Base-by-base conservation (phyloP, 2,888 invertebrate genomes). In the Seira sanloemensis region DNA sequence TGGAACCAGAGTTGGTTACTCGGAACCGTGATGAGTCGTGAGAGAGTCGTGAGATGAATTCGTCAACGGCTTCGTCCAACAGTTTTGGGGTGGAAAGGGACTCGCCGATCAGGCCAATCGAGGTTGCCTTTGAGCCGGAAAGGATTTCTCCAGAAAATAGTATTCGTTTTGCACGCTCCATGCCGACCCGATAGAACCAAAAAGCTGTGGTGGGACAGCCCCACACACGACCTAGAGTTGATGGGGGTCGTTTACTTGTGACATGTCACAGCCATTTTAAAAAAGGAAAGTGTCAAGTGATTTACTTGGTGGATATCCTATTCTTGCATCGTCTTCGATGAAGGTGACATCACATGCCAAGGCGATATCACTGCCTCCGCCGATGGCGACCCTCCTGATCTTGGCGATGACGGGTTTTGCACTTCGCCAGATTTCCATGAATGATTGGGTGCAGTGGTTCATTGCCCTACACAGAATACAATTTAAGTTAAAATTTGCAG, bases 331-430 rank as follows among this genome's bases (percentile, higher is more conserved):
- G 58, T 84, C 80, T 65, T 88, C 86, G 0, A 83, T 80, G 69
- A 88, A 88, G 18, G 88, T 88, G n/a, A 86, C 86, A 75, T 88
- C 88, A 78, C 86, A 86, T 5, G 88, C 86, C 72, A 88, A 74
- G 7, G 86, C 86, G 50, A 88, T 88, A 71, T 88, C 88, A 72
- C 85, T 85, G 18, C 88, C 88, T 58, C 88, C 88, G 9, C 88
- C 88, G 12, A 88, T 88, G 0, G 86, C 88, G 7, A 86, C 86
- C 26, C 73, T 24, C 27, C 87, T 73, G 2, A 88, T 81, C 78
- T 88, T 88, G 0, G 88, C 86, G 1, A 88, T 79, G 2, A 88
- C 88, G 2, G 88, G 88, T 71, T 88, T 88, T 25, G 72, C 65
- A 71, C 88, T 88, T 19, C 88, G 67, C 86, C 86, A 88, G 25